phyloP scores from a whole-genome alignment of 2,888 invertebrate species.

The Cosmopolites sordidus region DNA sequence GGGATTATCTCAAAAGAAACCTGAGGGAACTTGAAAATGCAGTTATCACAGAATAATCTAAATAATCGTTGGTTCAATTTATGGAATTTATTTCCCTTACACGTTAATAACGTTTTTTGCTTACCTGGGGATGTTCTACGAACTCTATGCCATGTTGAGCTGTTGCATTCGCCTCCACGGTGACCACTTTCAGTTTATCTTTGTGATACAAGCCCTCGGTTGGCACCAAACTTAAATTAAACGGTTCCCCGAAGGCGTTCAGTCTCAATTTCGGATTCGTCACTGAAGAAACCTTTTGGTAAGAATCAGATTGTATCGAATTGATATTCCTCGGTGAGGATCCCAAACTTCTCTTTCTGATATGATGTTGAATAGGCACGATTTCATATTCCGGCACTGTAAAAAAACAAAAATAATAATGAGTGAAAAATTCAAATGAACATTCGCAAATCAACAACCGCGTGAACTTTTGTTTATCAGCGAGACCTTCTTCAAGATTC shows the following conservation, averaged over 20 bases:
- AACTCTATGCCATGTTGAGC: constrained; percentile 76
- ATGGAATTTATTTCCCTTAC: no score
- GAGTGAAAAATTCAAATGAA: no score
- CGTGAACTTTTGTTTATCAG: no score
- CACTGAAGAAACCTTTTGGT: constrained; percentile 30
- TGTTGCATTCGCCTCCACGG: constrained; percentile 71
- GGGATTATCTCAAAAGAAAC: no score
- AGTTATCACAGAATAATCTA: no score
- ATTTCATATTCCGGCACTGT: constrained; percentile 80
- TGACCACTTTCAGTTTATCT: constrained; percentile 76
- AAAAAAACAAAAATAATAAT: constrained; percentile 27
- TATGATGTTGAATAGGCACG: constrained; percentile 73
- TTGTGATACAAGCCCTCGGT: constrained; percentile 70
- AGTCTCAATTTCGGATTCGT: constrained; percentile 56
- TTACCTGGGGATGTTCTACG: constrained; percentile 71
- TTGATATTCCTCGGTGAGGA: constrained; percentile 5
- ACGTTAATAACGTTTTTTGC: constrained; percentile 33
- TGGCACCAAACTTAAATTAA: constrained; percentile 69
- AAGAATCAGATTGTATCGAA: constrained; percentile 42
- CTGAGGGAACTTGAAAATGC: no score
- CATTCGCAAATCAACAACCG: no score
- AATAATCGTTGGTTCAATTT: no score
- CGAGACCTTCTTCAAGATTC: no score
- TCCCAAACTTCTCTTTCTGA: constrained; percentile 44
- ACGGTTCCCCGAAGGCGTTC: constrained; percentile 73